Evolutionary conservation across 2,113 vertebrate species (phyloP), one percentile per base, ranked within the genome.

Genomic region (Pseudopodoces humilis): DNA sequence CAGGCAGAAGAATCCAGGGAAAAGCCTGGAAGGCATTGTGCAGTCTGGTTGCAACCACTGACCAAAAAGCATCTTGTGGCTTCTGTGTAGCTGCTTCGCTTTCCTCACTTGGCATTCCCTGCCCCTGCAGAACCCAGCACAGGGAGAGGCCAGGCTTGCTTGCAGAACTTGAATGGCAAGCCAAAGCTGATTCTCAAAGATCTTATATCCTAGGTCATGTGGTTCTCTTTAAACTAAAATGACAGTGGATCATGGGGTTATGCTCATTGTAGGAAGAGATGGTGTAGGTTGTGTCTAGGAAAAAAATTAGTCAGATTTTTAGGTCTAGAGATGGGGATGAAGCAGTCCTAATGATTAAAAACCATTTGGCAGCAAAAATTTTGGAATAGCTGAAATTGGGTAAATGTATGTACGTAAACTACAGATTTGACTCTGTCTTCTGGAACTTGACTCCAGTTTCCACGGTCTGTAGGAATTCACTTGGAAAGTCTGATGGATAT

Each of bases 91-190:
- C 33, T 92, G 72, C 50, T 78, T 79, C 0, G 3, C n/a, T 87
- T 75, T 78, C 35, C 9, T 82, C n/a, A 17, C 27, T 55, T 76
- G 55, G 25, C 7, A 72, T n/a, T 5, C 18, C 10, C 24, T 79
- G 46, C 55, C 15, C 37, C 24, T 60, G 18, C 37, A 22, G 47
- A 81, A 25, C 50, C 21, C 23, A 60, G 74, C 8, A 18, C 2
- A 19, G 28, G 67, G n/a, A 85, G 37, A 83, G 91, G 72, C 15
- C 50, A 83, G 33, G 55, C 30, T 91, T 90, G 77, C 82, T 88
- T 59, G 89, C 33, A 67, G 47, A 24, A 77, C 87, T 62, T 74
- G 94, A 96, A 83, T 72, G 65, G 47, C 82, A 81, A 90, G 63
- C 30, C 30, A 35, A 58, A 79, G 65, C 55, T 80, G 75, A 55